Evolutionary conservation across 2,797 vertebrate species (phyloP).

Genomic region (Octomys mimax): DNA sequence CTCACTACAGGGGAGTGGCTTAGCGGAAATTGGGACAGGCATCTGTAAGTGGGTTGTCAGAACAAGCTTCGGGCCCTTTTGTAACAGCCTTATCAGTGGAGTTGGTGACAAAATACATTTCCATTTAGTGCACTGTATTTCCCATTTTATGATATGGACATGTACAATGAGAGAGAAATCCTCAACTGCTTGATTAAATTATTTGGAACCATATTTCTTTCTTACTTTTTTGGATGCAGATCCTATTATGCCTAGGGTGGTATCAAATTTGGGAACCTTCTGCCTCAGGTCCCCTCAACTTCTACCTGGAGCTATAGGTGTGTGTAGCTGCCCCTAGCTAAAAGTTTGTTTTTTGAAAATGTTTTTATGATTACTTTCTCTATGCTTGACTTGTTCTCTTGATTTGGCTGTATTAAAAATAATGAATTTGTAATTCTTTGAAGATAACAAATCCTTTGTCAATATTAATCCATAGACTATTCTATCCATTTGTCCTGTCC

Average conservation of each 20-base stretch:
- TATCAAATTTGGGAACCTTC: not conserved
- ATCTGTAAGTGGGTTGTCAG: not conserved
- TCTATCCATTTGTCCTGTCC: not conserved
- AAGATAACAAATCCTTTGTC: not conserved
- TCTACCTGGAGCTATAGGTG: not conserved
- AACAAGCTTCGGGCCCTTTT: not conserved
- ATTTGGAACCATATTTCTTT: not conserved
- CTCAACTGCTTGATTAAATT: constrained; percentile 24
- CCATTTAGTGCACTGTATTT: not conserved
- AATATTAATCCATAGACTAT: not conserved
- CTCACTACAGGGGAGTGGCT: not conserved
- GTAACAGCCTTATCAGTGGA: not conserved
- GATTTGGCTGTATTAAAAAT: not conserved
- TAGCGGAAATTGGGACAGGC: not conserved
- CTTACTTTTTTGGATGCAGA: not conserved
- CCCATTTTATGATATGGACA: not conserved
- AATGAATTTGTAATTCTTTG: not conserved
- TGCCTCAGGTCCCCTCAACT: not conserved
- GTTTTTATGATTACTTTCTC: not conserved
- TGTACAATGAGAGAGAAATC: not conserved
- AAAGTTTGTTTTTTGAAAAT: not conserved
- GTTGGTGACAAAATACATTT: not conserved
- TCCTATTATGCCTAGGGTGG: not conserved
- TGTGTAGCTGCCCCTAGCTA: not conserved
- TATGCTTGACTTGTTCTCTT: not conserved